Evolutionary conservation across 2,888 invertebrate species (phyloP).

Genomic region (Amblyjoppa proteus): DNA sequence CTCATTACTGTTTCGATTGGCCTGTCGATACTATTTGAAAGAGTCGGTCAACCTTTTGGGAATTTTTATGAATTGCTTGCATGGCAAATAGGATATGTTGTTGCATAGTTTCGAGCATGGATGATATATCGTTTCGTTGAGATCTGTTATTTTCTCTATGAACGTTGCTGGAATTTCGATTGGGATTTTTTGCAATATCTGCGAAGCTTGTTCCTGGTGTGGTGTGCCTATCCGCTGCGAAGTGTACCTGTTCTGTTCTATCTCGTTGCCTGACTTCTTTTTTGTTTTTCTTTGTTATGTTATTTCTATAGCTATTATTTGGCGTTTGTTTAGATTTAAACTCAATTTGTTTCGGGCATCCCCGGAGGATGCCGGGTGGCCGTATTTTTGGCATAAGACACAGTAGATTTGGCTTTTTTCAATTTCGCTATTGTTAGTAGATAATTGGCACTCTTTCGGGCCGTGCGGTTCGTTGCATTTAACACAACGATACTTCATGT

Average conservation of each 20-base stretch:
- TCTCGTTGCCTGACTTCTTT: background rate
- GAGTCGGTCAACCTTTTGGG: background rate
- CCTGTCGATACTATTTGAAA: background rate
- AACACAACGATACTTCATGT: conserved; percentile 45
- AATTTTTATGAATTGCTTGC: conserved; percentile 7
- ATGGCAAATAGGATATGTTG: background rate
- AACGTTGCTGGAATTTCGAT: background rate
- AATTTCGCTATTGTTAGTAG: background rate
- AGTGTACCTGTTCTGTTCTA: background rate
- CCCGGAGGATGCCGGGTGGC: conserved; percentile 18
- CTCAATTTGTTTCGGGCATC: conserved; percentile 4
- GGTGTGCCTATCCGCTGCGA: background rate
- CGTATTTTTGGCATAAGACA: conserved; percentile 3
- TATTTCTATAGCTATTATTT: background rate
- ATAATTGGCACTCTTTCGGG: conserved; percentile 27
- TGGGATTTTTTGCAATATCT: background rate
- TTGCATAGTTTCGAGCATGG: conserved; percentile 13
- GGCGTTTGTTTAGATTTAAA: background rate
- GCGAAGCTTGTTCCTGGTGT: background rate
- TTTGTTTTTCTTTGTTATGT: background rate
- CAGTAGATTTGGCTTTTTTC: conserved; percentile 29
- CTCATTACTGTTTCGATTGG: background rate
- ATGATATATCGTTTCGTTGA: background rate
- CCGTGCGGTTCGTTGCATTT: conserved; percentile 42
- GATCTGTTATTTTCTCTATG: background rate